These are phyloP conservation scores for Galeopterus variegatus DNA, from an alignment of 2,113 vertebrate genomes.

Conservation along the genomic window DNA sequence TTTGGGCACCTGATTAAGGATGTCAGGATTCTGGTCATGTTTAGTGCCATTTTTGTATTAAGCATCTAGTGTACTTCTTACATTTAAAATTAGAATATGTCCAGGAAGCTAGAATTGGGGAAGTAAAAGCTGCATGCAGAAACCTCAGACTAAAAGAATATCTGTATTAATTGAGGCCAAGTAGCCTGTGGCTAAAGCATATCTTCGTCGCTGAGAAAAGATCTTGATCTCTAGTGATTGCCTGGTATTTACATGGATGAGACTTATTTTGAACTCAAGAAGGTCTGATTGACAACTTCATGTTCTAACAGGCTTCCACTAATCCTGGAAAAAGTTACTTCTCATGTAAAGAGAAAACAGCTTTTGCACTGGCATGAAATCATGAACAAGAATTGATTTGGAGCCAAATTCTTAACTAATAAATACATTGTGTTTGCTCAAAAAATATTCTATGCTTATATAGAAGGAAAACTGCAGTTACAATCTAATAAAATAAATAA, in stretches of 20 bases:
- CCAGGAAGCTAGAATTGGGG: not conserved
- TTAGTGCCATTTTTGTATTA: not conserved
- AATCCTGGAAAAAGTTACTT: not conserved
- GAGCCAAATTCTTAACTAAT: slow-evolving; percentile 7
- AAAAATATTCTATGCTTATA: not conserved
- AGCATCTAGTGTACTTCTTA: not conserved
- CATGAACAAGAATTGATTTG: slow-evolving; percentile 4
- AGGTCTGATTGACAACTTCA: not conserved
- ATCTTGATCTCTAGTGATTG: not conserved
- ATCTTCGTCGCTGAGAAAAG: not conserved
- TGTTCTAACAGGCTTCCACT: not conserved
- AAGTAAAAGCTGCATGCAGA: not conserved
- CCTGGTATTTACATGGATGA: not conserved
- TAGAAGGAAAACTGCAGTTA: not conserved
- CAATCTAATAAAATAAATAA: not conserved
- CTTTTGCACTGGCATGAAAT: not conserved
- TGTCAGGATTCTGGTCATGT: not conserved
- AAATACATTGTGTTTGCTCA: not conserved
- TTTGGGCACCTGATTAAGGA: not conserved
- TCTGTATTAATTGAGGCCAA: not conserved
- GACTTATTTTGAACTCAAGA: not conserved
- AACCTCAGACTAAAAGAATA: not conserved
- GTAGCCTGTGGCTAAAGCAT: not conserved
- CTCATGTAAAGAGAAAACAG: not conserved
- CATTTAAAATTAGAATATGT: slow-evolving; percentile 12